Percentiles rank a stretch among this genome's conserved stretches.
Evolutionary conservation across 2,797 vertebrate genomes (phyloP).

Genomic region (Meda fulgida): DNA sequence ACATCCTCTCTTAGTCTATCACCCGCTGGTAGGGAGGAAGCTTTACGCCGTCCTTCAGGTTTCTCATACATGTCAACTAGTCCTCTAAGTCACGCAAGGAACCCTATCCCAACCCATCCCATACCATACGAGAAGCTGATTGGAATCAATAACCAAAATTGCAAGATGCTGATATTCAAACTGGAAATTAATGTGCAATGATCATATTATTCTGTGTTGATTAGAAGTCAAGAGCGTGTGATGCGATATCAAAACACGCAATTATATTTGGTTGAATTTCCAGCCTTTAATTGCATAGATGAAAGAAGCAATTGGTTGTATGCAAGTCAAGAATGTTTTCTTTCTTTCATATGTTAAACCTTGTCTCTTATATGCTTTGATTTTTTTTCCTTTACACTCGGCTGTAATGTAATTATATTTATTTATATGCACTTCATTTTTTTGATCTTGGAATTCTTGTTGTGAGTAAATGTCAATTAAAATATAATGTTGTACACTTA

Average conservation of each 20-base stretch:
- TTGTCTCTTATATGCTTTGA: conserved; percentile 55
- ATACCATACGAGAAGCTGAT: conserved; percentile 50
- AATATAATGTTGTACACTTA: background rate
- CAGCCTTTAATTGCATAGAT: conserved; percentile 78
- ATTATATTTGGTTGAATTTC: conserved; percentile 75
- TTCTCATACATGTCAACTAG: conserved; percentile 63
- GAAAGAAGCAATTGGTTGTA: conserved; percentile 79
- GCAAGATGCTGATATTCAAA: conserved; percentile 51
- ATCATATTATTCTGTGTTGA: conserved; percentile 68
- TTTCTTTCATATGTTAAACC: conserved; percentile 64
- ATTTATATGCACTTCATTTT: conserved; percentile 53
- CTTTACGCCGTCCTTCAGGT: conserved; percentile 46
- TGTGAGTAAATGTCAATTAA: conserved; percentile 29
- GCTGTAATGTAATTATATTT: conserved; percentile 56
- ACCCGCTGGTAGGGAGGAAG: conserved; percentile 48
- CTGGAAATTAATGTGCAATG: conserved; percentile 67
- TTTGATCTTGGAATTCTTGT: conserved; percentile 58
- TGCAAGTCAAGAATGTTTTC: conserved; percentile 67
- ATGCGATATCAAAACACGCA: conserved; percentile 74
- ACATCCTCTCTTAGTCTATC: conserved; percentile 51
- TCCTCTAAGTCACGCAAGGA: conserved; percentile 54
- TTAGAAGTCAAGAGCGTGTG: conserved; percentile 70
- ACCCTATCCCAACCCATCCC: conserved; percentile 12
- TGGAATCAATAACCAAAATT: conserved; percentile 66
- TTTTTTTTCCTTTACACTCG: conserved; percentile 53